Base-by-base conservation (phyloP, 30 jellyfish, hydroid and myxozoan species). In the Cassiopea xamachana region DNA sequence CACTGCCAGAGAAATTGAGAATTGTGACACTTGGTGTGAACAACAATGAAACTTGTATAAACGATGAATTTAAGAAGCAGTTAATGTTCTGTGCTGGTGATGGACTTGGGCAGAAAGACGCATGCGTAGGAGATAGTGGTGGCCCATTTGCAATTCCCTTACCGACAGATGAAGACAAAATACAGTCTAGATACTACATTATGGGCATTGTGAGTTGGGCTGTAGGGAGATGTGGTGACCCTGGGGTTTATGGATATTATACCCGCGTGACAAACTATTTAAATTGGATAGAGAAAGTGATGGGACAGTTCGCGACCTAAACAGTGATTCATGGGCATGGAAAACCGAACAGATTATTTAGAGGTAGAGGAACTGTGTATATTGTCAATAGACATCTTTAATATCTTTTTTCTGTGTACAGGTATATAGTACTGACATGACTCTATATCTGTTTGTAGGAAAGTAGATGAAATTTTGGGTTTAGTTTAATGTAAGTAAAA, bases 101-200 rank as follows among this genome's bases (percentile, higher is more conserved):
- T 12, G 88, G 78, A 67, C 45, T 1, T 8, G 85, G 89, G n/a
- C 16, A 16, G 68, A 59, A 55, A 51, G 97, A 91, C 69, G 81
- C 94, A 0, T 91, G 97, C 64, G n/a, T 60, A 61, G 97, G 97
- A 17, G 97, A 91, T 75, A 91, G 97, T 60, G 97, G 97, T 1
- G 97, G 97, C 39, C 90, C 94, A 8, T 91, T 91, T 79, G 91
- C 81, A 45, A 70, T 79, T 70, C 16, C 51, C 19, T 18, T 76
- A 13, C 89, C 92, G 4, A 69, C 78, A 2, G 92, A 80, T 64
- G 73, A 19, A 3, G 67, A 47, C 9, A 89, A 75, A 75, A 46
- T 39, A 9, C 68, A 69, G 14, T 62, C 5, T 68, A 79, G 83
- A 18, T 84, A 44, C 79, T 77, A 84, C 48, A 51, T 91, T 12